Percentiles rank a stretch among this genome's conserved stretches.
Conservation (phyloP, 2,113 vertebrate species). For the Copsychus sechellarum region DNA sequence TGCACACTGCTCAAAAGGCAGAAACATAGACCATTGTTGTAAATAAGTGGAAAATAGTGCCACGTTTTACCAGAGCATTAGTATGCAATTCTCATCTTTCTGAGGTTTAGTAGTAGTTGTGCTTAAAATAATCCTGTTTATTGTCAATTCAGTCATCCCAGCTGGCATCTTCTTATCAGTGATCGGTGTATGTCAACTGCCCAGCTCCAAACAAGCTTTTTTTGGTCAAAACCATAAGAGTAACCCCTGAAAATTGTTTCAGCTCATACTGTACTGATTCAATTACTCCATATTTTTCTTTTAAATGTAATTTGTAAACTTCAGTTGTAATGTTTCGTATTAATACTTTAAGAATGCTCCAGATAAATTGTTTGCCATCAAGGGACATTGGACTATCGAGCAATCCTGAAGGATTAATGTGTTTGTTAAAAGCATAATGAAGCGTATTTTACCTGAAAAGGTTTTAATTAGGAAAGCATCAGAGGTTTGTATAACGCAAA, state of each 20-base stretch:
- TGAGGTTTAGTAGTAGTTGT: neutral
- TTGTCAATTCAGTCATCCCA: neutral
- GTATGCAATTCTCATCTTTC: neutral
- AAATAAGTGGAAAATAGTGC: neutral
- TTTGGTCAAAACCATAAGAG: neutral
- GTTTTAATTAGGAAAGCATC: slow-evolving; percentile 44
- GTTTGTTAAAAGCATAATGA: neutral
- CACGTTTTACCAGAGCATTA: neutral
- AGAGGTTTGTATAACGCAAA: slow-evolving; percentile 1
- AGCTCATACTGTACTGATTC: neutral
- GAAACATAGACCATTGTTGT: accelerated
- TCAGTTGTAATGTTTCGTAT: neutral
- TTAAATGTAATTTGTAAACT: neutral
- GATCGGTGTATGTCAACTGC: neutral
- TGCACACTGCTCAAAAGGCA: neutral
- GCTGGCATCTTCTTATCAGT: neutral
- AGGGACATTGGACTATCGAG: neutral
- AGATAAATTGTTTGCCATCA: neutral
- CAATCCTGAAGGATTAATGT: slow-evolving; percentile 32
- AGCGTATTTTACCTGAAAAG: slow-evolving; percentile 33
- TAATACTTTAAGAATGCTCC: neutral
- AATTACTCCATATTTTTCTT: neutral
- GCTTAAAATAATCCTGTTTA: neutral
- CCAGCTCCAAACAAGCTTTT: neutral
- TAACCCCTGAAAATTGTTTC: neutral